Base-by-base conservation (phyloP, 2,888 invertebrate species). In the Ophioninae sp. region DNA sequence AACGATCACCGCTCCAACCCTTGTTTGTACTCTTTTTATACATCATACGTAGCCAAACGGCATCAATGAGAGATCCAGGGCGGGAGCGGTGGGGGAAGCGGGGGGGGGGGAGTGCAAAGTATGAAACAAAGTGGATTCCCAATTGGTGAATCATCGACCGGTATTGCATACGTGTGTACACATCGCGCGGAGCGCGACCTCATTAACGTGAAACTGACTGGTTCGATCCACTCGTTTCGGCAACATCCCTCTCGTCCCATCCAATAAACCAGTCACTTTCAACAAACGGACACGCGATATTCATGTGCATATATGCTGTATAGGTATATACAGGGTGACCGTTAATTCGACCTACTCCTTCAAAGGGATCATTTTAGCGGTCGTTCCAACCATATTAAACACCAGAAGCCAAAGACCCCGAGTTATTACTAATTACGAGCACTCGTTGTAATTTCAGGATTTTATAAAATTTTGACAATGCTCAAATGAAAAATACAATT, bases 91-190 rank as follows among this genome's bases (percentile, higher is more conserved):
- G 65, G 20, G 3, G 8, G n/a, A n/a, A 17, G 57, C 23, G 21
- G 57, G 68, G 67, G 56, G 39, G 39, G 64, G 73, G 50, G 61
- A 37, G 44, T 21, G 77, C 23, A 41, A 50, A 64, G 20, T 64
- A 62, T 74, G 65, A 87, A 88, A 89, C 89, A 89, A 89, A 90
- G 89, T 91, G 89, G 89, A 91, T 91, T 90, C 89, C 86, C 89
- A 86, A 85, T 85, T 87, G 85, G 85, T 91, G 91, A 91, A 88
- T 91, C 91, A 91, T 86, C 89, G 84, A 85, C 84, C 82, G 77
- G 59, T 44, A 74, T 64, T 72, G 69, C 59, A 81, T 70, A 62
- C 79, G 62, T 64, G 50, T 57, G 21, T 13, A 64, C 2, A n/a
- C 37, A 17, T 23, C 50, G 10, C 13, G 17, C 21, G 23, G 2